phyloP scores from a whole-genome alignment of 2,888 invertebrate genomes.

The Leptogaster cylindrica region DNA sequence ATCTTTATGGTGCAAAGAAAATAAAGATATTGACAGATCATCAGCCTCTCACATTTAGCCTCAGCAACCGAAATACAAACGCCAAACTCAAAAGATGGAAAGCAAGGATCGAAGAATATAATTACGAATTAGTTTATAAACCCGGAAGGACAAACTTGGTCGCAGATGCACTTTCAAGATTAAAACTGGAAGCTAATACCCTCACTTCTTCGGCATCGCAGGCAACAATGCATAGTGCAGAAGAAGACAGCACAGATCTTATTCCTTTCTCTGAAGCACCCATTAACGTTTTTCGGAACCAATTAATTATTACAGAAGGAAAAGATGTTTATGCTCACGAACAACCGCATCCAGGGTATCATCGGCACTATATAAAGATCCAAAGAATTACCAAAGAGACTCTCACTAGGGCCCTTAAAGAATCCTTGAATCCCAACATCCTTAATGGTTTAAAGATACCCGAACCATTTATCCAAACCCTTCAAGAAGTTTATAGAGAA shows the following conservation, averaged over 20 bases:
- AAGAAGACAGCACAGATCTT: constrained; percentile 47
- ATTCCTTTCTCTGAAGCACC: constrained; percentile 47
- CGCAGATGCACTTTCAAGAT: constrained; percentile 42
- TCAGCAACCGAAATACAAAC: constrained; percentile 41
- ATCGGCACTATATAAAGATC: constrained; percentile 5
- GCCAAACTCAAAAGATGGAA: constrained; percentile 42
- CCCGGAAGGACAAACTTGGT: constrained; percentile 26
- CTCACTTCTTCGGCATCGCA: constrained; percentile 2
- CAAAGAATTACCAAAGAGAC: constrained; percentile 14
- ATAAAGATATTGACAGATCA: constrained; percentile 37
- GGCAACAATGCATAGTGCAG: constrained; percentile 46
- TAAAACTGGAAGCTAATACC: constrained; percentile 18
- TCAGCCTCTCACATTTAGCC: constrained; percentile 27
- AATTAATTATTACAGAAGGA: constrained; percentile 45
- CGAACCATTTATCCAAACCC: not conserved
- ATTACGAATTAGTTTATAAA: constrained; percentile 42
- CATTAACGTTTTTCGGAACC: constrained; percentile 45
- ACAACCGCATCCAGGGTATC: constrained; percentile 43
- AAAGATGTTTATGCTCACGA: constrained; percentile 19
- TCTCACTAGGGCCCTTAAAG: not conserved
- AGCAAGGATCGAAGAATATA: constrained; percentile 46
- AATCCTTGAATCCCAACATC: not conserved
- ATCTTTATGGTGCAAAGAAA: constrained; percentile 35
- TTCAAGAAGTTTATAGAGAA: constrained; percentile 10
- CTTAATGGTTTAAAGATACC: not conserved